Base-by-base conservation (phyloP, 2,888 invertebrate species). In the Tinea semifulvella region DNA sequence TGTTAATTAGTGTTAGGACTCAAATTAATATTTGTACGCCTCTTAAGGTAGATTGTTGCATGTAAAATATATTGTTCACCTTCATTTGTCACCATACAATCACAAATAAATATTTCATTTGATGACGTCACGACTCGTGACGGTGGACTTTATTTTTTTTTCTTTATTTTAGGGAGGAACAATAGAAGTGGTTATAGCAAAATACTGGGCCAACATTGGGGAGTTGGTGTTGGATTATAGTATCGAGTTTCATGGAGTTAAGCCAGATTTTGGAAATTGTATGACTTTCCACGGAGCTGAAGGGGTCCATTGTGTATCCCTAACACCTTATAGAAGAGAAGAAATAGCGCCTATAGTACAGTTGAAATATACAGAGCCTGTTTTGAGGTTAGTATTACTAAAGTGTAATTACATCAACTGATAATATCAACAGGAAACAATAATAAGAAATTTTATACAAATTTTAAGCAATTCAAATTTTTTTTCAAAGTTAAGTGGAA, bases 171-270 rank as follows among this genome's bases (percentile, higher is more conserved):
- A 89, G 87, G 88, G 89, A 46, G 90, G 90, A 48, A 89, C 94
- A 14, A 68, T 98, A 47, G 98, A 98, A 75, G 75, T 98, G 31
- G 94, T 90, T 46, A 84, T 98, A 49, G 95, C 95, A 6, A 96
- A 96, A 70, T 96, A 94, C 84, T 98, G 97, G 97, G 92, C 96
- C 7, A 94, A 91, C 79, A 81, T 92, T 44, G 95, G 94, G 19
- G 91, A 91, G 35, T 84, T 90, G 45, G 71, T 68, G 31, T 65
- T 95, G 16, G 86, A 88, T 63, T 94, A 94, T 68, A 84, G 81
- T 27, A 68, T 98, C 36, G 87, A 89, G 58, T 94, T 98, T 73
- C 88, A 88, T 69, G 96, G 96, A 1, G 83, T 95, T 44, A 83
- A 85, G 59, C 84, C 91, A n/a, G 87, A 87, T 62, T 85, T 83